These are phyloP conservation scores for Archaeoteleia sp. DNA, from an alignment of 2,888 invertebrate genomes.

Conservation along the genomic window DNA sequence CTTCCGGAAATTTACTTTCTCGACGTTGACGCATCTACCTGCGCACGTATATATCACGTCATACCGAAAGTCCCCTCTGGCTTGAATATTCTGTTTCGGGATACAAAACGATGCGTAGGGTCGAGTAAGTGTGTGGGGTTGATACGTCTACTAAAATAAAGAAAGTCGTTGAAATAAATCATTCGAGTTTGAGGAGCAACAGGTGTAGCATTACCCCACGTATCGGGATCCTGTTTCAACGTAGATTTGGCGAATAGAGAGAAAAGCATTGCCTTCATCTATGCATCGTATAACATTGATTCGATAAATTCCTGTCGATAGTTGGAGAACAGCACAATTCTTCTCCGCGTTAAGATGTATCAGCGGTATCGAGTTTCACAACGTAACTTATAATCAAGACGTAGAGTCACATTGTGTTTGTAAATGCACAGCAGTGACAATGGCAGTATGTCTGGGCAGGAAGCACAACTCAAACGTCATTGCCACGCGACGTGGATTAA, in stretches of 20 bases:
- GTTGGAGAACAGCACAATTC: too few relatives aligned
- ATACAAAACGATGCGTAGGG: conserved; percentile 27
- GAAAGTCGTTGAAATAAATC: conserved; percentile 58
- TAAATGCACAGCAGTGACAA: too few relatives aligned
- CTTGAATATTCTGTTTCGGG: conserved; percentile 34
- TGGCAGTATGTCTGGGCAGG: too few relatives aligned
- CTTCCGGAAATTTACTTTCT: conserved; percentile 36
- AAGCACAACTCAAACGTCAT: too few relatives aligned
- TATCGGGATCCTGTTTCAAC: conserved; percentile 54
- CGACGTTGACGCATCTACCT: conserved; percentile 53
- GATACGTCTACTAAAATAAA: conserved; percentile 48
- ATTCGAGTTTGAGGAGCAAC: conserved; percentile 64
- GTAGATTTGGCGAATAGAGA: not conserved
- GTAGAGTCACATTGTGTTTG: too few relatives aligned
- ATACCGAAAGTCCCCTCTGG: conserved; percentile 46
- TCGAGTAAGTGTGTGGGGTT: conserved; percentile 31
- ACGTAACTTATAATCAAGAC: too few relatives aligned
- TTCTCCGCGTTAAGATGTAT: too few relatives aligned
- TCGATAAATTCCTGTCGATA: too few relatives aligned
- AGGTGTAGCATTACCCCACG: conserved; percentile 65
- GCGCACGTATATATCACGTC: conserved; percentile 53
- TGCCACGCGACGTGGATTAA: too few relatives aligned
- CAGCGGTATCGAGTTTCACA: too few relatives aligned
- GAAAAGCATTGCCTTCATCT: conserved; percentile 11
- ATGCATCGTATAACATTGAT: too few relatives aligned